Evolutionary conservation across 2,113 vertebrate species (phyloP).

Genomic region (Dromaius novaehollandiae): DNA sequence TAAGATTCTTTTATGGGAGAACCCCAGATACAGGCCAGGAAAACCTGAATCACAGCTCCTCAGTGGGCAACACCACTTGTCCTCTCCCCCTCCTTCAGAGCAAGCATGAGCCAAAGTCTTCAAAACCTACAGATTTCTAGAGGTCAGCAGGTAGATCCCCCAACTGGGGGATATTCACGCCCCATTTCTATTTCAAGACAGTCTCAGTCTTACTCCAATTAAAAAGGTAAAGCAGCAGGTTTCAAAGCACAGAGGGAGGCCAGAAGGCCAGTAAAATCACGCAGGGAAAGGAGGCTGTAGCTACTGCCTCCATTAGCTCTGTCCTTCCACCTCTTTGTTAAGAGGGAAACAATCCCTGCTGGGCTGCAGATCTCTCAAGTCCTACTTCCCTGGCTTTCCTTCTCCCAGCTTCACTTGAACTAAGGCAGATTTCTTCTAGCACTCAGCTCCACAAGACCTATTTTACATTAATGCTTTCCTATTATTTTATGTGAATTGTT

Average conservation of each 20-base stretch:
- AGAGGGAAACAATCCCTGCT: neutral
- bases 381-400: neutral
- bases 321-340: neutral
- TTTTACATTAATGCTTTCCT: neutral
- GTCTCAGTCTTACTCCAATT: neutral
- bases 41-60: neutral
- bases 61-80: neutral
- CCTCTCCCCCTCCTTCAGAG: neutral
- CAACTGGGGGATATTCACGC: neutral
- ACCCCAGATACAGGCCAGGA: neutral
- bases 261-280: rapidly evolving
- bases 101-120: neutral
- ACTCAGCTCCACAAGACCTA: neutral
- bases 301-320: neutral
- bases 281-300: neutral
- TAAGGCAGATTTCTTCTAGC: neutral
- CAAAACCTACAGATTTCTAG: neutral
- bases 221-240: no score
- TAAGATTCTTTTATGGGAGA: neutral
- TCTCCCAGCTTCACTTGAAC: neutral
- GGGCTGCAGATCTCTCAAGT: neutral
- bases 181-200: neutral
- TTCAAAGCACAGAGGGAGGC: neutral
- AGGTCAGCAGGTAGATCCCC: neutral
- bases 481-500: neutral